phyloP scores from a whole-genome alignment of 2,888 invertebrate genomes.

The Heliconius charithonia region DNA sequence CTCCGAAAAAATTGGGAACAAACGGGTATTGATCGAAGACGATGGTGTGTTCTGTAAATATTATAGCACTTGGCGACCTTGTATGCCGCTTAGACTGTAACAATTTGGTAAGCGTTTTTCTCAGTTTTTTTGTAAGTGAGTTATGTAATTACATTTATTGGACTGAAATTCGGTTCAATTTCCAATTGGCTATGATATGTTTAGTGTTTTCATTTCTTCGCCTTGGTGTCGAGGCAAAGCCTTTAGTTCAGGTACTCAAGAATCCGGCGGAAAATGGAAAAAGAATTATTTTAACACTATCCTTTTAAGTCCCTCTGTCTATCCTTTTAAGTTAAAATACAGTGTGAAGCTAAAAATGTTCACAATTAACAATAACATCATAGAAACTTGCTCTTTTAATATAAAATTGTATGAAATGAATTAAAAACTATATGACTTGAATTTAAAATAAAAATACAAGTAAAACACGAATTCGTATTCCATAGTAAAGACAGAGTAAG shows the following conservation, averaged over 20 bases:
- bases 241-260: too few relatives aligned
- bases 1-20: slow-evolving; percentile 60
- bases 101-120: slow-evolving; percentile 23
- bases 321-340: too few relatives aligned
- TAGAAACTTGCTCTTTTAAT: too few relatives aligned
- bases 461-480: neutral
- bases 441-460: slow-evolving; percentile 10
- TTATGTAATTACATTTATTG: neutral
- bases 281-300: too few relatives aligned
- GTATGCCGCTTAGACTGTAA: slow-evolving; percentile 36
- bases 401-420: too few relatives aligned
- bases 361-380: too few relatives aligned
- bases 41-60: slow-evolving; percentile 41
- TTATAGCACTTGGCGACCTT: slow-evolving; percentile 40
- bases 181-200: too few relatives aligned
- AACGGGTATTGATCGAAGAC: slow-evolving; percentile 57
- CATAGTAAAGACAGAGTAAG: neutral
- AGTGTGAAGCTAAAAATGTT: too few relatives aligned
- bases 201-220: too few relatives aligned
- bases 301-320: too few relatives aligned
- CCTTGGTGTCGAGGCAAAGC: too few relatives aligned
- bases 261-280: too few relatives aligned
- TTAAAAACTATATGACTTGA: neutral
- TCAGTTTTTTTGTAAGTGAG: neutral
- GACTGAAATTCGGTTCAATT: neutral